Percentiles rank a stretch among this genome's conserved stretches.
Conservation (phyloP, 2,888 invertebrate genomes). For the Eurytoma californica region DNA sequence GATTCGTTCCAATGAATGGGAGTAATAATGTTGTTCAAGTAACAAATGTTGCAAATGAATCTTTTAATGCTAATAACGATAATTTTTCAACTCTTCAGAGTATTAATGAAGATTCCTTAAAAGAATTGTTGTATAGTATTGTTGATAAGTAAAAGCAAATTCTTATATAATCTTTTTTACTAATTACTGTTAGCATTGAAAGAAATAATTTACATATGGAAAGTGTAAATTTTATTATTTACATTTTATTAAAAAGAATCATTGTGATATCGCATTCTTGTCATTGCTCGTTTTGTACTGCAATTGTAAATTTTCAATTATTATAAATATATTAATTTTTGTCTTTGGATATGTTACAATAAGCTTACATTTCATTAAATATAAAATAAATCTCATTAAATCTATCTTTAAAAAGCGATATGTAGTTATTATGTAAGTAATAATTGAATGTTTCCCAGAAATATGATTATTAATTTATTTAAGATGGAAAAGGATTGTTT, state of each 20-base stretch:
- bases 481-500: too few relatives aligned
- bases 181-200: too few relatives aligned
- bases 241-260: neutral
- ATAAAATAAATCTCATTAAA: too few relatives aligned
- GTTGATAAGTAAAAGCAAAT: conserved; percentile 59
- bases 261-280: conserved; percentile 30
- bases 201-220: neutral
- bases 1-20: conserved; percentile 44
- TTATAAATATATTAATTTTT: neutral
- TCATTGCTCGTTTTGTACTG: conserved; percentile 14
- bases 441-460: too few relatives aligned
- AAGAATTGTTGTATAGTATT: conserved; percentile 74
- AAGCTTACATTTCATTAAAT: neutral
- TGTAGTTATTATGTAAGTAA: too few relatives aligned
- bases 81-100: conserved; percentile 70
- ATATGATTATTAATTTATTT: too few relatives aligned
- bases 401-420: too few relatives aligned
- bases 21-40: conserved; percentile 41
- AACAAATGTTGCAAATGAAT: conserved; percentile 58
- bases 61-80: conserved; percentile 59
- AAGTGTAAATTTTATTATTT: conserved; percentile 26
- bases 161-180: too few relatives aligned
- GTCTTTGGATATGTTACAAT: neutral
- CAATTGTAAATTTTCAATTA: conserved; percentile 29
- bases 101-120: conserved; percentile 76